Conservation (phyloP, 2,797 vertebrate species). For the Lemur catta region DNA sequence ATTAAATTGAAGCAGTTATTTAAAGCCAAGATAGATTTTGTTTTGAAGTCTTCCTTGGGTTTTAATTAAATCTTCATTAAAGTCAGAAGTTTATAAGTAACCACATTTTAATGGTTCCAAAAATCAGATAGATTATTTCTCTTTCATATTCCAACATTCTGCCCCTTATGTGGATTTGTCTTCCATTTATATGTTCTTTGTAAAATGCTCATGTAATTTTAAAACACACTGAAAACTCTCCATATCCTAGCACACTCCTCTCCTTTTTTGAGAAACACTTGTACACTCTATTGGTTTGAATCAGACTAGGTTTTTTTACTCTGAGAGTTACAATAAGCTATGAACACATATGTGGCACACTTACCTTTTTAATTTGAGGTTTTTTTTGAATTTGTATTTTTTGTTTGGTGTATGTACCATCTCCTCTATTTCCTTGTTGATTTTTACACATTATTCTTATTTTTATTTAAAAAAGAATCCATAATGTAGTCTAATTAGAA, state of each 20-base stretch:
- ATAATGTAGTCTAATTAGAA: not conserved
- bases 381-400: not conserved
- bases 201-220: not conserved
- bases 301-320: not conserved
- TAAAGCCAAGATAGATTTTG: not conserved
- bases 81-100: not conserved
- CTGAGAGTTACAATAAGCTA: not conserved
- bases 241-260: no score
- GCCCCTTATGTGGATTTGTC: not conserved
- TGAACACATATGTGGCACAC: not conserved
- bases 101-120: not conserved
- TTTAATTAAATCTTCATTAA: conserved; percentile 52
- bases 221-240: not conserved
- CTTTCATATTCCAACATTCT: not conserved
- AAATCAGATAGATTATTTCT: not conserved
- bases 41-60: not conserved
- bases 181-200: not conserved
- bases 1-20: conserved; percentile 55
- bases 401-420: not conserved
- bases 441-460: not conserved
- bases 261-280: not conserved
- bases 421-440: not conserved
- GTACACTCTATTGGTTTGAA: not conserved
- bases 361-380: not conserved
- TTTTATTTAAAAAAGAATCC: not conserved